Base-by-base conservation (phyloP, 2,113 vertebrate species). In the Perca fluviatilis region DNA sequence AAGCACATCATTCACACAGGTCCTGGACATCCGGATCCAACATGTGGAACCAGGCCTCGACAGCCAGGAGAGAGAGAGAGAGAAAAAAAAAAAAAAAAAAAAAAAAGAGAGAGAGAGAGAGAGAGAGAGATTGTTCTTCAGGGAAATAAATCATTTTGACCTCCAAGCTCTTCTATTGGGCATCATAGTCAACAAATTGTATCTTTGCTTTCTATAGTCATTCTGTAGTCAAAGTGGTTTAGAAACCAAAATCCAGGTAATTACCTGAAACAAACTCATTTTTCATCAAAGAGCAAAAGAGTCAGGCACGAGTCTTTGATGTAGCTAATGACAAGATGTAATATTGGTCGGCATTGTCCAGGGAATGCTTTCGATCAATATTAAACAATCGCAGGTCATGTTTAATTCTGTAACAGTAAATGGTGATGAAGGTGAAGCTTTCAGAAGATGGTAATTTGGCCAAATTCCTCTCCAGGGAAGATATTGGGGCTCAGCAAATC, bases 391-490 rank as follows among this genome's bases (percentile, higher is more conserved):
- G 27, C 66, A 25, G 18, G 43, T 85, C 53, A 67, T 72, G 47
- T 83, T 74, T 66, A 69, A 57, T 73, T 79, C 74, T 62, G 19
- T 43, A 71, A 25, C 49, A 54, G 50, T 30, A 64, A 82, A 80
- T 40, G 21, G 14, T 57, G 78, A 73, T 54, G 63, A 62, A 36
- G 43, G 75, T 0, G 4, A 80, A 78, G 67, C 49, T 61, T 79
- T 73, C 33, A 80, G 70, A 23, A 61, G 61, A 73, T 76, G 62
- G 50, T 46, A 27, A 51, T 80, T 62, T 74, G 57, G 68, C 51
- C 68, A 74, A 86, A 71, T 33, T 75, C 51, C 60, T 76, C 80
- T 63, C 70, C 10, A 47, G 70, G n/a, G 57, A 92, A 73, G 76
- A 74, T 58, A 58, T 79, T 84, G 36, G 63, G 67, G 58, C 70